Evolutionary conservation across 2,888 invertebrate genomes (phyloP), one percentile per base, ranked within the genome.

Genomic region (Acanthosoma haemorrhoidale): DNA sequence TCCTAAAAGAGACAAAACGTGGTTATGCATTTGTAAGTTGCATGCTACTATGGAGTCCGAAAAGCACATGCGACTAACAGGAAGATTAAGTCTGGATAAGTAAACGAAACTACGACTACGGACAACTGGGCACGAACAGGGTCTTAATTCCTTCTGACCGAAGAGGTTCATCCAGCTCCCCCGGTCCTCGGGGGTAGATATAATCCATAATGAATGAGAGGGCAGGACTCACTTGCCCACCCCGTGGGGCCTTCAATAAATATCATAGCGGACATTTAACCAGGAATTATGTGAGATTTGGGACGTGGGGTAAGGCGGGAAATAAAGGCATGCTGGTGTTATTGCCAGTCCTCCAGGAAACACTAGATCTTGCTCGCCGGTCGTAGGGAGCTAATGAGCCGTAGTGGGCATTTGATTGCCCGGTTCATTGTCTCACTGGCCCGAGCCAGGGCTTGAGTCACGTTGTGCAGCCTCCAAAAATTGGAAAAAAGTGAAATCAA

Each of bases 261-360:
- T 73, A 73, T 73, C 68, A 73, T 69, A 73, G 72, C 64, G 68
- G 72, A 73, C 72, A 69, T 73, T 73, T 73, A 73, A 73, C 72
- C 71, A 73, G 72, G 67, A 73, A 73, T 73, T 73, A 73, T 73
- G 72, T 64, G 63, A 67, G 70, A 69, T 25, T 31, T 58, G 70
- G 70, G 57, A 58, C 61, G 25, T 21, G 39, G 39, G 38, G 66
- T 31, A 39, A 9, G 43, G 39, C 41, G 64, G 41, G 39, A 64
- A 64, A 64, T 64, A 64, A 64, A 29, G 39, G 11, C 41, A 5
- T 39, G 41, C 11, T 41, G 31, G 64, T 36, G 34, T 61, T 36
- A 36, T 61, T 61, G 36, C 32, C 36, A 16, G 61, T 21, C 6
- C 34, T 32, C 61, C 51, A 51, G 51, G 51, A 51, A 43, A 6